A percentile compares a stretch with the other conserved stretches of the same genome.
Evolutionary conservation across 1,140 invertebrate genomes (phyloP).

Genomic region (Halesus radiatus): DNA sequence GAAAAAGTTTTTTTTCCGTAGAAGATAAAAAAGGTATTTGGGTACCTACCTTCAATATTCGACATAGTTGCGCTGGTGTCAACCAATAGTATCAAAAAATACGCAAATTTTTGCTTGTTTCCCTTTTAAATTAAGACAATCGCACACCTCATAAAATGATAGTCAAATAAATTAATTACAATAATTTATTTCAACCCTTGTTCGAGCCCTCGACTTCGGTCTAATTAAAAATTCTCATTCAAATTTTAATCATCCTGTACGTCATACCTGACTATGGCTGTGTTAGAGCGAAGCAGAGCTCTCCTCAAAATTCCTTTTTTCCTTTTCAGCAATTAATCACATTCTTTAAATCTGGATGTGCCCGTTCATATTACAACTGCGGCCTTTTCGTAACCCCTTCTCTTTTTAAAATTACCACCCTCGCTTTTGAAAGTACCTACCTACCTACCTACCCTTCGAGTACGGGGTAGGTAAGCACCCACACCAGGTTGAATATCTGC

Average conservation of each 20-base stretch:
- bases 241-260: constrained; percentile 28
- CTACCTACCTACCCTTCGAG: background rate
- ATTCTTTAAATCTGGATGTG: constrained; percentile 54
- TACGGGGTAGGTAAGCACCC: background rate
- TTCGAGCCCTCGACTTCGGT: background rate
- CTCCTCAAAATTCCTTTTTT: constrained; percentile 27
- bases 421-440: background rate
- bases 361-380: constrained; percentile 29
- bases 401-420: constrained; percentile 49
- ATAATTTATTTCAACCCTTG: no score
- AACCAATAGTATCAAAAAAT: no score
- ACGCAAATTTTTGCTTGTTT: no score
- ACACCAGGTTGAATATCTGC: constrained; percentile 11
- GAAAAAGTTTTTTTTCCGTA: no score
- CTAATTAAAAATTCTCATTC: constrained; percentile 37
- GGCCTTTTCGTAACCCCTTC: constrained; percentile 50
- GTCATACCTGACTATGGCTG: constrained; percentile 1
- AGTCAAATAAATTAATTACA: no score
- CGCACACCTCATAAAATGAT: no score
- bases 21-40: no score
- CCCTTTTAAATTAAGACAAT: no score
- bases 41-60: no score
- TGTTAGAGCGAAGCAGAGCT: background rate
- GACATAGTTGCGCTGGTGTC: no score
- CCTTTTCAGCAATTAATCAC: constrained; percentile 53